phyloP scores from a whole-genome alignment of 2,888 invertebrate species.

The Halictus ligatus region DNA sequence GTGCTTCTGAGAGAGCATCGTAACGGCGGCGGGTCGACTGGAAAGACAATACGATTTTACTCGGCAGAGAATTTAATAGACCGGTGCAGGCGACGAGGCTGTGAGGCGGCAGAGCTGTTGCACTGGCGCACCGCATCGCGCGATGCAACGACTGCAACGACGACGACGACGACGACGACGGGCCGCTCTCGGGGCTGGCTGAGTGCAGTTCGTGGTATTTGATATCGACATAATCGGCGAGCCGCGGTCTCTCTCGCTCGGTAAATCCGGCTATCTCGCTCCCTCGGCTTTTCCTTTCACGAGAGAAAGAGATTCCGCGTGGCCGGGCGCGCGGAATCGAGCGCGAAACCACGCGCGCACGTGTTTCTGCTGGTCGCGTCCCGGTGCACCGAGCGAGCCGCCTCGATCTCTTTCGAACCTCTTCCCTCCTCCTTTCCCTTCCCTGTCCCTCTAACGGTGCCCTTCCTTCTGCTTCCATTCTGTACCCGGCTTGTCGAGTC shows the following conservation, averaged over 20 bases:
- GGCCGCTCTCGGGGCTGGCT: slow-evolving; percentile 58
- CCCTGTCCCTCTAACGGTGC: not conserved
- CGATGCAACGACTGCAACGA: not conserved
- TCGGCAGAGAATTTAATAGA: slow-evolving; percentile 67
- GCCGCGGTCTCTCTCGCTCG: slow-evolving; percentile 34
- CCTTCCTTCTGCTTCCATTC: slow-evolving; percentile 6
- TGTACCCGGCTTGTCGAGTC: slow-evolving; percentile 2
- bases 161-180: not conserved
- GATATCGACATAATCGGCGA: slow-evolving; percentile 83
- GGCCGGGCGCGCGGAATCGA: slow-evolving; percentile 44
- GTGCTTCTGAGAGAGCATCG: slow-evolving; percentile 66
- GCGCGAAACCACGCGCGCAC: slow-evolving; percentile 40
- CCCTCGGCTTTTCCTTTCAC: slow-evolving; percentile 75
- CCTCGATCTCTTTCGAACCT: not conserved
- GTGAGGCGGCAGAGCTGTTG: slow-evolving; percentile 32
- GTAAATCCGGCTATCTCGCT: slow-evolving; percentile 66
- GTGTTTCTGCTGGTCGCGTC: slow-evolving; percentile 22
- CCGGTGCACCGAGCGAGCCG: slow-evolving; percentile 1
- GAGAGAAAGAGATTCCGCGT: slow-evolving; percentile 58
- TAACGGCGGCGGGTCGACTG: slow-evolving; percentile 64
- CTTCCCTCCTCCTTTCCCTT: slow-evolving; percentile 11
- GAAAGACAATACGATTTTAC: slow-evolving; percentile 78
- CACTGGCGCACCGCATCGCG: not conserved
- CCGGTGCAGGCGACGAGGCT: slow-evolving; percentile 49
- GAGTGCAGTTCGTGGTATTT: slow-evolving; percentile 84